These are phyloP conservation scores for Drosophila arizonae DNA, from an alignment of 1,140 invertebrate species.

Conservation along the genomic window DNA sequence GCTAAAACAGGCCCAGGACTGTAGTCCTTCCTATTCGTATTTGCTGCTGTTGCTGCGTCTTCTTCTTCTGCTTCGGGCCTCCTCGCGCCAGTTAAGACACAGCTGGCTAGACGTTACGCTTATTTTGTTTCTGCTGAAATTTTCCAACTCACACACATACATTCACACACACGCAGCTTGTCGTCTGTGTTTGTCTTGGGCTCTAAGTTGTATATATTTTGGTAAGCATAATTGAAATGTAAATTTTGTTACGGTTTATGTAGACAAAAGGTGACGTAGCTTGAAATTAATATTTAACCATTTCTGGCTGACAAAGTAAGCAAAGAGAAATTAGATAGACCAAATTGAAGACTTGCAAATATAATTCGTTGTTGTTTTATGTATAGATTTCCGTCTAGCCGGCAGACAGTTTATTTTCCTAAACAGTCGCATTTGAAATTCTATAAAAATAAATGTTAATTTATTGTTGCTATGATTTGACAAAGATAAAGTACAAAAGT, in stretches of 20 bases:
- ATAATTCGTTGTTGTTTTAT: too few species aligned
- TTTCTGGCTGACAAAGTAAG: slow-evolving; percentile 33
- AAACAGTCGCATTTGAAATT: too few species aligned
- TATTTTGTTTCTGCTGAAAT: neutral
- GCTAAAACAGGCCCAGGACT: slow-evolving; percentile 63
- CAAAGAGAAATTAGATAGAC: slow-evolving; percentile 4
- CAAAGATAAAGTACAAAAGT: too few species aligned
- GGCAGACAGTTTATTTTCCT: too few species aligned
- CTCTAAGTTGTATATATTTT: slow-evolving; percentile 43
- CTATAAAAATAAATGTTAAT: too few species aligned
- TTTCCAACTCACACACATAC: neutral
- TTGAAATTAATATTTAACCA: slow-evolving; percentile 63
- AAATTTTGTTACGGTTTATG: slow-evolving; percentile 55
- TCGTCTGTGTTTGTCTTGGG: slow-evolving; percentile 28
- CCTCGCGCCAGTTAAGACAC: neutral
- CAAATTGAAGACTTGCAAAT: slow-evolving; percentile 2
- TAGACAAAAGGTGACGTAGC: slow-evolving; percentile 29
- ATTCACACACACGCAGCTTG: too few species aligned
- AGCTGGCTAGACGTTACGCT: neutral
- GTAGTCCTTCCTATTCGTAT: neutral
- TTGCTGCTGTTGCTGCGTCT: neutral
- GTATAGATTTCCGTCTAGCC: too few species aligned
- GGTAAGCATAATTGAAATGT: slow-evolving; percentile 73
- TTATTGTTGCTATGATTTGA: too few species aligned
- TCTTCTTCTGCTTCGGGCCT: neutral